phyloP scores from a whole-genome alignment of 2,797 vertebrate genomes.

The Aulostomus chinensis region DNA sequence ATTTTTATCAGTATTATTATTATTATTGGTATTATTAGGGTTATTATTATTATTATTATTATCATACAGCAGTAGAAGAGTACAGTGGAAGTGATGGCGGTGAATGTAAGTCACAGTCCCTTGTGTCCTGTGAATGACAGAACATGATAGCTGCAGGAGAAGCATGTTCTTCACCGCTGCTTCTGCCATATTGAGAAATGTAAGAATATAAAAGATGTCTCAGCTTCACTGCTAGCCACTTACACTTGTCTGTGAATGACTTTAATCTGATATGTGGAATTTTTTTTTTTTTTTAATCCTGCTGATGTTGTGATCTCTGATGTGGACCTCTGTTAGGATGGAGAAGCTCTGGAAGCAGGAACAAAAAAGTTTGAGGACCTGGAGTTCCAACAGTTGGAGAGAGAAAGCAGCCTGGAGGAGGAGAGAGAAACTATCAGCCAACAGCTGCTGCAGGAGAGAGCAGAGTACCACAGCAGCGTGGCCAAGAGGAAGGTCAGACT shows the following conservation, averaged over 20 bases:
- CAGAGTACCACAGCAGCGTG: conserved; percentile 84
- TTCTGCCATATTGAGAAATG: conserved; percentile 31
- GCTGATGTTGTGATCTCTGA: conserved; percentile 4
- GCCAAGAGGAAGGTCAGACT: conserved; percentile 88
- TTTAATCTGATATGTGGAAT: not conserved
- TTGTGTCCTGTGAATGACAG: no score
- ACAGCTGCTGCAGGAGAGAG: conserved; percentile 88
- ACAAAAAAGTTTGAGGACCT: conserved; percentile 95
- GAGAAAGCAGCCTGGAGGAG: conserved; percentile 93
- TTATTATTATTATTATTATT: no score
- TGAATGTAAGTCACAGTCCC: conserved; percentile 3
- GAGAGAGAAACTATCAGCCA: conserved; percentile 88
- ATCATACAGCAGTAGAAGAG: no score
- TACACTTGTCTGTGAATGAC: not conserved
- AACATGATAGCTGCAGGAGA: conserved; percentile 22
- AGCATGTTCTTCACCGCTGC: conserved; percentile 32
- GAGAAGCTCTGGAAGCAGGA: conserved; percentile 87
- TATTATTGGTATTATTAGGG: no score
- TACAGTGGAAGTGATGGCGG: no score
- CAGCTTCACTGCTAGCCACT: conserved; percentile 6
- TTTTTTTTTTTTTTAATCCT: not conserved
- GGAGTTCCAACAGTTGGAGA: conserved; percentile 98
- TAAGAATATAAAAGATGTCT: no score
- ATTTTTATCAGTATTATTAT: no score
- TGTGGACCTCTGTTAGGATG: conserved; percentile 79